Percentiles rank a stretch among this genome's conserved stretches.
phyloP scores from a whole-genome alignment of 2,797 vertebrate species.

The Dryobates pubescens region DNA sequence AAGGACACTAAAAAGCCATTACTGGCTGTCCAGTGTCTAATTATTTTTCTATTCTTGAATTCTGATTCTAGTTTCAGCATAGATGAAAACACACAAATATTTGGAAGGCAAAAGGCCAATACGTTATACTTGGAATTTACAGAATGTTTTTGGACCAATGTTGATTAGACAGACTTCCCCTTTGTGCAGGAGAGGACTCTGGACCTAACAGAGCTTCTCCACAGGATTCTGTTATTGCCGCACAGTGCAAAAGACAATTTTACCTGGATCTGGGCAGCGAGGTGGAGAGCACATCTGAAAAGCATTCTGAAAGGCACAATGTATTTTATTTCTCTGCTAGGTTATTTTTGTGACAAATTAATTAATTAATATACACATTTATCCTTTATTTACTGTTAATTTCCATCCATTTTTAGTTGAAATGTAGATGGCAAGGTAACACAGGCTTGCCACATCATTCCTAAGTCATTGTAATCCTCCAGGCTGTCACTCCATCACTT shows the following conservation, averaged over 20 bases:
- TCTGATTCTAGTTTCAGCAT: not conserved
- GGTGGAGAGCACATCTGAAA: not conserved
- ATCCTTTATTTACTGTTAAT: not conserved
- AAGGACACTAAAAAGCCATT: not conserved
- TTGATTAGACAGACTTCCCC: not conserved
- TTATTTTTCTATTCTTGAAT: not conserved
- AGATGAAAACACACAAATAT: not conserved
- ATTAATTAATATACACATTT: not conserved
- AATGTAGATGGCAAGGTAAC: not conserved
- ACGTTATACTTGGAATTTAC: not conserved
- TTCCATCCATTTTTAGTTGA: not conserved
- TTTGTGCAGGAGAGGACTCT: not conserved
- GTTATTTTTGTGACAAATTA: not conserved
- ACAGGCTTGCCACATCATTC: not conserved
- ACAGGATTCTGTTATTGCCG: not conserved
- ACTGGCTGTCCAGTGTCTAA: not conserved
- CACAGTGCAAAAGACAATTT: not conserved
- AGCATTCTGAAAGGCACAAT: not conserved
- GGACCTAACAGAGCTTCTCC: not conserved
- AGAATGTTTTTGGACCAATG: not conserved
- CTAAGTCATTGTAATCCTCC: too few species aligned
- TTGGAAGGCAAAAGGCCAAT: not conserved
- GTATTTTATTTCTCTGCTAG: not conserved
- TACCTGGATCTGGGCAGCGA: not conserved
- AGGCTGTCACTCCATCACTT: too few species aligned